These are phyloP conservation scores for Hypocryptadius cinnamomeus DNA, from an alignment of 2,113 vertebrate species.

Conservation along the genomic window DNA sequence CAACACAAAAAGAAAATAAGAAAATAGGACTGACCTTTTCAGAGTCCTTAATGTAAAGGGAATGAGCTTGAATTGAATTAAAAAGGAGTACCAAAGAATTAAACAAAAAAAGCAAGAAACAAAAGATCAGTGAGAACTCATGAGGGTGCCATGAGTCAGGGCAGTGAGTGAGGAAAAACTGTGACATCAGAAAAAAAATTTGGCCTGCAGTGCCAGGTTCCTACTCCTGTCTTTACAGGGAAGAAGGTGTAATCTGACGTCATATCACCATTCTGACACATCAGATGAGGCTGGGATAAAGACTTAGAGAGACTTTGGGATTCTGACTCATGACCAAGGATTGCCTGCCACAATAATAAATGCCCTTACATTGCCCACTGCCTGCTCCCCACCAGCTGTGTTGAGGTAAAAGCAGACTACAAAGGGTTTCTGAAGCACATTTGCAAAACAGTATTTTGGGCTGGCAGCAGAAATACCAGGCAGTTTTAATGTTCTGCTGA, in stretches of 20 bases:
- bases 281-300: not conserved
- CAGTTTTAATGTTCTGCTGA: not conserved
- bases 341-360: not conserved
- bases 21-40: not conserved
- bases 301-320: not conserved
- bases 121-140: not conserved
- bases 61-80: not conserved
- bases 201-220: not conserved
- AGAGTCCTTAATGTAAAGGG: not conserved
- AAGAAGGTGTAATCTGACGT: not conserved
- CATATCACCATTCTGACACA: not conserved
- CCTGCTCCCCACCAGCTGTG: not conserved
- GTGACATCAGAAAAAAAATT: not conserved
- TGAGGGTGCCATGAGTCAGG: not conserved
- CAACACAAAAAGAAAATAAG: not conserved
- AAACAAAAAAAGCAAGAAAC: not conserved
- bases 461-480: not conserved
- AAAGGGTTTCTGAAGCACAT: not conserved
- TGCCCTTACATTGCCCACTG: fast-evolving
- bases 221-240: not conserved
- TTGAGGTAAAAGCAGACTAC: not conserved
- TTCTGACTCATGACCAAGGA: not conserved
- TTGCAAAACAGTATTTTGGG: not conserved
- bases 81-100: not conserved
- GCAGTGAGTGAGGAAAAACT: not conserved